Evolutionary conservation across 1,140 invertebrate species (phyloP), one percentile per base, ranked within the genome.

Genomic region (Aradophagus sp.): DNA sequence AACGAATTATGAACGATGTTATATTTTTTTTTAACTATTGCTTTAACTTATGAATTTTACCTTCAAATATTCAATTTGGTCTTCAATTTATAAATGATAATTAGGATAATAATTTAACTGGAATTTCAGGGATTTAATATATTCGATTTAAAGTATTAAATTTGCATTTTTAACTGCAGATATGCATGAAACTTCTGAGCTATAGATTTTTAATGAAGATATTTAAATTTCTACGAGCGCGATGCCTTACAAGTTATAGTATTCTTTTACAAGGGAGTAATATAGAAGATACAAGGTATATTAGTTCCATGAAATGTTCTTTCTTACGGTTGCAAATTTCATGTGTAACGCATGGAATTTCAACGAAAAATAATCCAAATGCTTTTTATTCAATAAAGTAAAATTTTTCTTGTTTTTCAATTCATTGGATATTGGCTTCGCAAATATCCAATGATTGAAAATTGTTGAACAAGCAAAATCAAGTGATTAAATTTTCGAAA

Each of bases 301-400:
- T 59, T 68, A 68, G 47, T 38, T 58, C 34, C 47, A 47, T 68
- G 59, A 59, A 68, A 59, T 59, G 59, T 68, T 68, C 63, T 59
- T 59, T 68, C 48, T 59, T 59, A 67, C 52, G 53, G 53, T 44
- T 67, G 53, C 53, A 58, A 52, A 26, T 58, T 48, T 48, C 44
- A 44, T 29, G 38, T 52, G 42, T 14, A 52, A 42, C 42, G 19
- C 38, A 39, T 34, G 47, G 39, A 27, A 61, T 61, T 61, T 59
- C 42, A 29, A 39, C 23, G 27, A 19, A 59, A 38, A 45, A 13
- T 44, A 38, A 58, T 45, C 39, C 27, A 39, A 14, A 31, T 27
- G 39, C 11, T 11, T 45, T 45, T 35, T 15, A 58, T 38, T 32
- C 53, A 10, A 35, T 56, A 44, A 56, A 53, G 1, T 31, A 56